Evolutionary conservation across 2,797 vertebrate genomes (phyloP), one percentile per base, ranked within the genome.

Genomic region (Mormyrops boulengeri): DNA sequence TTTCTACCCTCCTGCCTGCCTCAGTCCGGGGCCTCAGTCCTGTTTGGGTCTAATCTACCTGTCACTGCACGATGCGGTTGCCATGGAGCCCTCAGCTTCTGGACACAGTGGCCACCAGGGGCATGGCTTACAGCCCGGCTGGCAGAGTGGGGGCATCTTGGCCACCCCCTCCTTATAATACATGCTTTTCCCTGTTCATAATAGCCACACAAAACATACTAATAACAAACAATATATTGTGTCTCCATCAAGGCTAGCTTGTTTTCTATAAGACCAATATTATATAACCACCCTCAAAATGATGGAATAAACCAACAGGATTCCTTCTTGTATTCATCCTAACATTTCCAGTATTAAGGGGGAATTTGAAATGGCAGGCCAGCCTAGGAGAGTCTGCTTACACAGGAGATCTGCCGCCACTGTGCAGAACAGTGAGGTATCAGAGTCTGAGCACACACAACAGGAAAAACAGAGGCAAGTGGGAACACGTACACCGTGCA

Each of bases 51-150:
- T 89, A 69, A 92, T 93, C 93, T 53, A 92, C 53, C 89, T 85
- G 89, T 91, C 50, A 87, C 92, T 93, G 90, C 91, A 92, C 92
- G 91, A 95, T 92, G 91, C 93, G 90, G 96, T 96, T 97, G 94
- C 96, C 94, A 96, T 96, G 96, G 96, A 95, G 96, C 93, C 95
- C 88, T 91, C 94, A 94, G 94, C 94, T 94, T 90, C 93, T 94
- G 93, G 93, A 94, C 94, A 94, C 94, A 93, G 94, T 94, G 94
- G 91, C 88, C 93, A 93, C 93, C 92, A 93, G 91, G 91, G 91
- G 92, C 94, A 94, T 94, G 94, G 95, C 94, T 95, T 94, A 95
- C 93, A 94, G 94, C 94, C 86, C 88, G 87, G 44, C 14, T 84
- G 77, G 53, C 77, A 3, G n/a, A 11, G 77, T 22, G 80, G 52